Base-by-base conservation (phyloP, 2,797 vertebrate species). In the Hypotaenidia okinawae region DNA sequence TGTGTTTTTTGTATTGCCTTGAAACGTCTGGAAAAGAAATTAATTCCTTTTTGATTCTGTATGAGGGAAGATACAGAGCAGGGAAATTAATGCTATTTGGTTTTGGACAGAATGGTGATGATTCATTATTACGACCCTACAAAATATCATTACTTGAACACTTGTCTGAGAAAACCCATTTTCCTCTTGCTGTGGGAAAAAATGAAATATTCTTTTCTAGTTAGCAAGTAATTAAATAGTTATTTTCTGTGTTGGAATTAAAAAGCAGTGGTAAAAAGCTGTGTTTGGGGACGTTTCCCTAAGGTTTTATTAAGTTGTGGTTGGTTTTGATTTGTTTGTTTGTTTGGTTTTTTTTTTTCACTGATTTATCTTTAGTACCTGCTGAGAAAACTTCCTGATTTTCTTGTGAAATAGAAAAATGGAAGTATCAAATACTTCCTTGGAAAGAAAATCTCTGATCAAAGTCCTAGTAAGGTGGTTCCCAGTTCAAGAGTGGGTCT, bases 101-200 rank as follows among this genome's bases (percentile, higher is more conserved):
- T 89, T 95, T 93, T 90, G 79, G 95, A 90, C 87, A 87, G 82
- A 62, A 85, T 66, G 22, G 58, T 85, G 68, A 64, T 87, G 89
- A 95, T 95, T 94, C 92, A 89, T 93, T 87, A 78, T 95, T 87
- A 95, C 52, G 62, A 87, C 52, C 89, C 79, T 85, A 91, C 67
- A 84, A 92, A 92, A 92, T 92, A 80, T 37, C 91, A 58, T 77
- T 89, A 79, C 84, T 79, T 72, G 37, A 92, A 66, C 27, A 64
- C 21, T 11, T 70, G 41, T 66, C 75, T 89, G 66, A 75, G 87
- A 64, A 93, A 95, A 95, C 75, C 68, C 35, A 58, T 95, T 95
- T 96, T 94, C 58, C 21, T 75, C 75, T 85, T 89, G 58, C 73
- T 78, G 75, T 58, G 61, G 43, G 19, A 70, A 94, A 94, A 84